Conservation (phyloP, 1,140 invertebrate genomes). For the Anoplolepis gracilipes region DNA sequence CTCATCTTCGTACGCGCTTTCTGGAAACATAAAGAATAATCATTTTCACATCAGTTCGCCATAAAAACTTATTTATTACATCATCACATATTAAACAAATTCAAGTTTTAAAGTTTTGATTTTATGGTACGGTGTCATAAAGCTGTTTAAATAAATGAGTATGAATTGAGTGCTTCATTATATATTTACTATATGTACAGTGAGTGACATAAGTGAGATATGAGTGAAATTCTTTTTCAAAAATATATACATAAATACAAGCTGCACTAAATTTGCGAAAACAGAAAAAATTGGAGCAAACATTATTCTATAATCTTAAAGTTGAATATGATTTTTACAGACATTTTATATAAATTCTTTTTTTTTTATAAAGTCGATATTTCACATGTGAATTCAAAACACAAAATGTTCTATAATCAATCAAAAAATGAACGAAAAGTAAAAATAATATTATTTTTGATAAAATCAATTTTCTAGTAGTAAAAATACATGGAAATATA, state of each 20-base stretch:
- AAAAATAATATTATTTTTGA: not conserved
- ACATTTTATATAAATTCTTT: no score
- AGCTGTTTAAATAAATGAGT: no score
- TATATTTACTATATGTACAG: no score
- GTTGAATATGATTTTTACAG: not conserved
- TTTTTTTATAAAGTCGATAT: no score
- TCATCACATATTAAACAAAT: not conserved
- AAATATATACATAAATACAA: not conserved
- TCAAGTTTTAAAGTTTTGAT: not conserved
- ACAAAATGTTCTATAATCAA: not conserved
- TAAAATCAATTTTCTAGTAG: not conserved
- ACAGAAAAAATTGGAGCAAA: not conserved
- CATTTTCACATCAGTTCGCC: not conserved
- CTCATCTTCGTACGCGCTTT: conserved; percentile 84
- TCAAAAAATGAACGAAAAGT: not conserved
- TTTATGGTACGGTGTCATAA: not conserved
- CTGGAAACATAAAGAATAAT: conserved; percentile 74
- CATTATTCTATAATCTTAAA: not conserved
- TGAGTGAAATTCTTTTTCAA: not conserved
- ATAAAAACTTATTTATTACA: not conserved
- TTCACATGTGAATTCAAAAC: not conserved
- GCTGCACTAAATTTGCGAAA: not conserved
- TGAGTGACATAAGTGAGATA: no score
- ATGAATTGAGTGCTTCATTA: not conserved
- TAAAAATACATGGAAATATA: not conserved